Evolutionary conservation across 2,113 vertebrate species (phyloP), one percentile per base, ranked within the genome.

Genomic region (Urocolius indicus): DNA sequence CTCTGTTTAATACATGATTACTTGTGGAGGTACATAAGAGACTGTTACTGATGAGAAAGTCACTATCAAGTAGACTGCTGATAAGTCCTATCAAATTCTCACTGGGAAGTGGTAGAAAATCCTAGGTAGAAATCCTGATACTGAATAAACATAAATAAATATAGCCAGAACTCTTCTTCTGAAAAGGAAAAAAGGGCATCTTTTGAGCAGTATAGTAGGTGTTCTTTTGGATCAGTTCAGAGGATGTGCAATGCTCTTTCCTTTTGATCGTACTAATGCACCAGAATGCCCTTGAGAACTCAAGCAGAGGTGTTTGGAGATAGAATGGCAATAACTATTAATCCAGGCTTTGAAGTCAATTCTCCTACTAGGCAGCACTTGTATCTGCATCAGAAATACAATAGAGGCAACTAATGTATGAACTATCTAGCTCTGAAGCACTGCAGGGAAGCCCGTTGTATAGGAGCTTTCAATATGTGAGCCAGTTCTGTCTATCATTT

Each of bases 301-400:
- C 27, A 30, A 78, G 89, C 62, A 87, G 84, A 97, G 74, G 72
- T 90, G 83, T 95, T 85, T 75, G 83, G 95, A 94, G 81, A 81
- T 23, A 55, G 79, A 90, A 82, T 15, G 22, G 78, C 57, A 90
- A 84, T 66, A 76, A 87, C 91, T 94, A 82, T 57, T 90, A 96
- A 96, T 88, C 80, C 46, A 8, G 26, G 69, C 84, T 94, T 87
- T 93, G 89, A 97, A 91, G 67, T 86, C 80, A 86, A 15, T 96
- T 95, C 78, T 95, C 84, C 94, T 77, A 81, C 79, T 55, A 96
- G 89, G 94, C 73, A 93, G 85, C 83, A 74, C 78, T 80, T 93
- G 73, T 92, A 91, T 93, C 55, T 76, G 90, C 89, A 83, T 84
- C 52, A 88, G 94, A 85, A 89, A 95, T 16, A 95, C 85, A 97